A percentile compares a stretch with the other conserved stretches of the same genome.
phyloP scores from a whole-genome alignment of 2,888 invertebrate genomes.

The Drosophila vallismaia region DNA sequence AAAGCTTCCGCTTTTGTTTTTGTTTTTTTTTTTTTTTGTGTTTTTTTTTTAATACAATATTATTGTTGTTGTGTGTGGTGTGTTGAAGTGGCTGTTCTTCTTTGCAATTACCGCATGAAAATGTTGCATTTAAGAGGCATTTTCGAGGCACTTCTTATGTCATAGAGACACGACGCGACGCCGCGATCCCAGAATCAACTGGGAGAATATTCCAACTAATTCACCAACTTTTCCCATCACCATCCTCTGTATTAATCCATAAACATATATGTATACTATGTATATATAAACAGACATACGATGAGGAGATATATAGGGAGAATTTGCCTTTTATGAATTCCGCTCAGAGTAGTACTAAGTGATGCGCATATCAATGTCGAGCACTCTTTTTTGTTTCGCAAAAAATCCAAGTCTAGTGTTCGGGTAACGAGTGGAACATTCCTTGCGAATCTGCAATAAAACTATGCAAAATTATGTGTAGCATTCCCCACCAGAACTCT shows the following conservation, averaged over 20 bases:
- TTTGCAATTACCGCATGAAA: constrained; percentile 77
- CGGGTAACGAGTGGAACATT: constrained; percentile 58
- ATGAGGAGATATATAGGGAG: not conserved
- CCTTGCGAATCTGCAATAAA: constrained; percentile 66
- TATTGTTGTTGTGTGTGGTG: constrained; percentile 29
- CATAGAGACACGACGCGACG: constrained; percentile 52
- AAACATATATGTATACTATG: not conserved
- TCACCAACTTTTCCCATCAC: constrained; percentile 43
- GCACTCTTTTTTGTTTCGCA: constrained; percentile 49
- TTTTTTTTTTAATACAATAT: constrained; percentile 6
- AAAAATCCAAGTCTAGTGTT: constrained; percentile 25
- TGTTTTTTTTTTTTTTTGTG: constrained; percentile 46
- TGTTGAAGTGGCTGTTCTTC: constrained; percentile 37
- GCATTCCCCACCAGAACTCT: constrained; percentile 59
- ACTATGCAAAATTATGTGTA: constrained; percentile 79
- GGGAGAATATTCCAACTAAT: constrained; percentile 55
- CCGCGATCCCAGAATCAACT: constrained; percentile 34
- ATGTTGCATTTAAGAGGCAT: constrained; percentile 77
- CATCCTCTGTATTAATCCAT: not conserved
- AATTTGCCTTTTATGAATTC: constrained; percentile 66
- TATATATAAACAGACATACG: not conserved
- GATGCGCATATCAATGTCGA: constrained; percentile 81
- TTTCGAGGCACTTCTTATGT: constrained; percentile 66
- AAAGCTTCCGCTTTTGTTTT: constrained; percentile 80
- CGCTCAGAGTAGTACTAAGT: constrained; percentile 72